A percentile compares a stretch with the other conserved stretches of the same genome.
phyloP scores from a whole-genome alignment of 1,140 invertebrate genomes.

The Branchinecta lynchi region DNA sequence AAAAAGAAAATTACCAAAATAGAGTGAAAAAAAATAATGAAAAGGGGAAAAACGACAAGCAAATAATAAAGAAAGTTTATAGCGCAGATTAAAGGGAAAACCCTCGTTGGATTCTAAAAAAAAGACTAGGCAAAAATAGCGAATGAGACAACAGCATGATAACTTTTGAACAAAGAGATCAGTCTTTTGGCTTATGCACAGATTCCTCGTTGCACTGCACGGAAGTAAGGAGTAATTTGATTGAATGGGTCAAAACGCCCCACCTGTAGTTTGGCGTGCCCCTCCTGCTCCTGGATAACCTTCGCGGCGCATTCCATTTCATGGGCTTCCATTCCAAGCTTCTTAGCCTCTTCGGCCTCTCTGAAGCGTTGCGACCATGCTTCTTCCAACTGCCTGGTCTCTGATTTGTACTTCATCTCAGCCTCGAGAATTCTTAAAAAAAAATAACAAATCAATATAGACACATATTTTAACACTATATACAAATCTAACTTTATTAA shows the following conservation, averaged over 20 bases:
- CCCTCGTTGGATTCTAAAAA: no score
- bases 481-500: no score
- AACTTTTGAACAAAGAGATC: no score
- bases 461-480: no score
- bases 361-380: slow-evolving; percentile 9
- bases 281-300: slow-evolving; percentile 14
- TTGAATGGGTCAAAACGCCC: no score
- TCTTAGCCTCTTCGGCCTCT: slow-evolving; percentile 18
- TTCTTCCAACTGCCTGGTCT: slow-evolving; percentile 11
- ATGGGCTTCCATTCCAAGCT: slow-evolving; percentile 19
- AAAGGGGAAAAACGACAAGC: background rate
- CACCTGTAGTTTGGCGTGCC: background rate
- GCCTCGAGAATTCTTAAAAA: background rate
- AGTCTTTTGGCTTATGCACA: no score
- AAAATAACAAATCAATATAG: no score
- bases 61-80: background rate
- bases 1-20: background rate
- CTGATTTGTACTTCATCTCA: background rate
- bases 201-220: no score
- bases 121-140: no score
- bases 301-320: slow-evolving; percentile 15
- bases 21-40: background rate
- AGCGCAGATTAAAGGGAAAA: no score
- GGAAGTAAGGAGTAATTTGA: no score
- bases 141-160: no score